phyloP scores from a whole-genome alignment of 2,888 invertebrate genomes.

The Cephus runcator region DNA sequence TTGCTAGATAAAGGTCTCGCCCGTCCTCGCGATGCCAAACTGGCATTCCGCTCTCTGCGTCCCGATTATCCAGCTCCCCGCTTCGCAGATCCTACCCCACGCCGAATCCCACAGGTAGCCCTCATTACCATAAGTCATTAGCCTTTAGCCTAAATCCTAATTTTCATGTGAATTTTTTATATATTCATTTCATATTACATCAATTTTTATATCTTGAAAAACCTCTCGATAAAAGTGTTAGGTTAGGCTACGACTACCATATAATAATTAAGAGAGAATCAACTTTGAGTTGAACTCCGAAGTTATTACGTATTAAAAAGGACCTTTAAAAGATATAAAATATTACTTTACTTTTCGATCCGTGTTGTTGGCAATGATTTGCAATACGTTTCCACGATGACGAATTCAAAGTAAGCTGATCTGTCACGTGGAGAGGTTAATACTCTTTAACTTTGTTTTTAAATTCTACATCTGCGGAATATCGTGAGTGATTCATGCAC shows the following conservation, averaged over 20 bases:
- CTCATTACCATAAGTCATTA: background rate
- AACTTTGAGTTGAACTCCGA: background rate
- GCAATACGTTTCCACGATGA: background rate
- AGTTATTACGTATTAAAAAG: background rate
- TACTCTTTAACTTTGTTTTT: background rate
- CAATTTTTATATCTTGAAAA: background rate
- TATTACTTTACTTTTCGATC: background rate
- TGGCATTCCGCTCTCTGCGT: background rate
- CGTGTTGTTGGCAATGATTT: background rate
- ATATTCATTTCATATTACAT: background rate
- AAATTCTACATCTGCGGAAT: background rate
- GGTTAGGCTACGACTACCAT: background rate
- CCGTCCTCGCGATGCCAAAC: background rate
- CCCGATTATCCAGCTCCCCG: background rate
- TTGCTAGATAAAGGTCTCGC: conserved; percentile 46
- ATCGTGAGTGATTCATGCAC: background rate
- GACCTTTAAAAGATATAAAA: background rate
- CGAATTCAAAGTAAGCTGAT: background rate
- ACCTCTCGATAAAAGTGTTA: background rate
- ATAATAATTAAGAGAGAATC: background rate
- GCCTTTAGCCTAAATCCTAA: background rate
- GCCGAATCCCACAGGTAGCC: background rate
- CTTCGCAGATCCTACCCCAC: background rate
- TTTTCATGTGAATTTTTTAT: background rate
- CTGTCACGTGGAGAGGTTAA: background rate